Percentiles rank a stretch among this genome's conserved stretches.
Evolutionary conservation across 1,140 invertebrate species (phyloP).

Genomic region (Nephila pilipes): DNA sequence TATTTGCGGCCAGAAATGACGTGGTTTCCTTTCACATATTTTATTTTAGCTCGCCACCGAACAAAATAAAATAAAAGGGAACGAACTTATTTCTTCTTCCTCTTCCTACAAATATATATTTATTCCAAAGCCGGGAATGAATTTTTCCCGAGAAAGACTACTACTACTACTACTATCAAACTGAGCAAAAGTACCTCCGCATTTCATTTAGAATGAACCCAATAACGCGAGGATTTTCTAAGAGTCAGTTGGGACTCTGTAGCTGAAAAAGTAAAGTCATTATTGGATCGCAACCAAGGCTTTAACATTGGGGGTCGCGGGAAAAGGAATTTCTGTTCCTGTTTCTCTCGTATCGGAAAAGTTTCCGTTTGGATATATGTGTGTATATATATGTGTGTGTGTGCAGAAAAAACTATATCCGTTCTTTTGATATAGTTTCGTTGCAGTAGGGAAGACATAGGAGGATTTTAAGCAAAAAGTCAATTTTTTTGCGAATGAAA

Average conservation of each 20-base stretch:
- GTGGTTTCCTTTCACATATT: slow-evolving; percentile 56
- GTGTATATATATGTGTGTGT: neutral
- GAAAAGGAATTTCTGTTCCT: neutral
- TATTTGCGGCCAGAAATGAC: slow-evolving; percentile 53
- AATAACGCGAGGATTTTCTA: slow-evolving; percentile 37
- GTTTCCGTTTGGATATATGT: slow-evolving; percentile 33
- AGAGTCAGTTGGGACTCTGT: slow-evolving; percentile 11
- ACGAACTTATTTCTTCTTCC: neutral
- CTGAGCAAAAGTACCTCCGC: neutral
- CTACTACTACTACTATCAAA: too few relatives aligned
- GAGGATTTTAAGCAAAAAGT: slow-evolving; percentile 26
- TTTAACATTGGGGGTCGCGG: slow-evolving; percentile 6
- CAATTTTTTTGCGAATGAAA: neutral
- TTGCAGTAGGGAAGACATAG: neutral
- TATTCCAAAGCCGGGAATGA: slow-evolving; percentile 42
- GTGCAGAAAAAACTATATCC: neutral
- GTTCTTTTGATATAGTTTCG: neutral
- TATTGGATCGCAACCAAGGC: slow-evolving; percentile 40
- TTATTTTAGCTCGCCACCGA: slow-evolving; percentile 18
- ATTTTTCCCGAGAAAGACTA: neutral
- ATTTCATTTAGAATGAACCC: slow-evolving; percentile 48
- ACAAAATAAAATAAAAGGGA: neutral
- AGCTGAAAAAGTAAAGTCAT: slow-evolving; percentile 41
- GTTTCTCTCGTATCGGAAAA: slow-evolving; percentile 20
- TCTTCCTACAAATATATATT: slow-evolving; percentile 45